Percentiles rank a stretch among this genome's conserved stretches.
Evolutionary conservation across 2,113 vertebrate genomes (phyloP).

Genomic region (Melospiza georgiana): DNA sequence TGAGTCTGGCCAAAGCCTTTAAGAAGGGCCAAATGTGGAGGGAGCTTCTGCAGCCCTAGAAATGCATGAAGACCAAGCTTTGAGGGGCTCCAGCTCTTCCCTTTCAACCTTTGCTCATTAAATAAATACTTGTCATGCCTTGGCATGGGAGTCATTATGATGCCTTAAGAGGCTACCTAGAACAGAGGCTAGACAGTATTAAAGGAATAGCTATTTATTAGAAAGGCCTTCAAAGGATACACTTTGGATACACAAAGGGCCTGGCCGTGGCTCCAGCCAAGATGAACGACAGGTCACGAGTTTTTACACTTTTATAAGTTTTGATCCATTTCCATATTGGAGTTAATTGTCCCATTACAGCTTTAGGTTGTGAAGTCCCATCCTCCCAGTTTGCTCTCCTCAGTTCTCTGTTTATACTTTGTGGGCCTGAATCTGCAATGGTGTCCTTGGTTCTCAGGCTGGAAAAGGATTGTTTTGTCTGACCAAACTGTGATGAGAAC

Average conservation of each 20-base stretch:
- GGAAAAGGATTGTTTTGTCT: background rate
- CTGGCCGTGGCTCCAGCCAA: background rate
- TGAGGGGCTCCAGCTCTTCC: background rate
- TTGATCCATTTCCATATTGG: background rate
- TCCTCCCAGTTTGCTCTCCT: background rate
- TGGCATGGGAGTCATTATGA: background rate
- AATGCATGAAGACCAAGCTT: background rate
- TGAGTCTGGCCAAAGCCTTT: background rate
- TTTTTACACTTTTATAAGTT: background rate
- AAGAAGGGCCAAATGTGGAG: background rate
- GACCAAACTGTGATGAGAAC: background rate
- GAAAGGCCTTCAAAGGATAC: background rate
- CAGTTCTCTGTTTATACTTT: background rate
- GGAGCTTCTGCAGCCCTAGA: background rate
- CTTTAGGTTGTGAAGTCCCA: background rate
- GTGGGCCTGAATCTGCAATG: background rate
- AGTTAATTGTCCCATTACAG: background rate
- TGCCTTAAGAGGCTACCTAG: background rate
- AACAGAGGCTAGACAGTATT: background rate
- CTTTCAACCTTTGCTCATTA: background rate
- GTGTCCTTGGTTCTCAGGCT: background rate
- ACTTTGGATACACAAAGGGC: background rate
- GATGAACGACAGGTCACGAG: rapidly evolving
- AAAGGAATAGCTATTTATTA: background rate
- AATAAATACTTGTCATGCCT: background rate